These are phyloP conservation scores for Pseudomyrmex cubaensis DNA, from an alignment of 1,140 invertebrate genomes.

Conservation along the genomic window DNA sequence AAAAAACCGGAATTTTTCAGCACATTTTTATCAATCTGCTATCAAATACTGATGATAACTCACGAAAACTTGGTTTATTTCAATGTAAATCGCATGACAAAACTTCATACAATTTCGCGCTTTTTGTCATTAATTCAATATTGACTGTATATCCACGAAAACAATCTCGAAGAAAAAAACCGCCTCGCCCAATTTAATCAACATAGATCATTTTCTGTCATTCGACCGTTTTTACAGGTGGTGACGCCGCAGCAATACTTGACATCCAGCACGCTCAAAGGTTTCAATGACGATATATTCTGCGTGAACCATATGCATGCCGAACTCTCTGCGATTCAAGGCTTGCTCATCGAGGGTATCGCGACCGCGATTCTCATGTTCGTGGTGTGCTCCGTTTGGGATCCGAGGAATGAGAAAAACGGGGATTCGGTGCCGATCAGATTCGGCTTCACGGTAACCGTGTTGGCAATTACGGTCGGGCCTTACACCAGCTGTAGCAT, in stretches of 20 bases:
- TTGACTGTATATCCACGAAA: no score
- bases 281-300: constrained; percentile 77
- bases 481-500: constrained; percentile 91
- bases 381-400: constrained; percentile 89
- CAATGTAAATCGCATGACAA: no score
- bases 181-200: neutral
- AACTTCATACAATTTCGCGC: no score
- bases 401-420: constrained; percentile 84
- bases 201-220: neutral
- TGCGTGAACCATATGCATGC: constrained; percentile 87
- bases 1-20: no score
- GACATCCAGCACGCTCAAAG: neutral
- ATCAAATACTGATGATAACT: no score
- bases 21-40: no score
- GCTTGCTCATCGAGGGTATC: constrained; percentile 87
- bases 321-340: constrained; percentile 82
- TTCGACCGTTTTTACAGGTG: constrained; percentile 68
- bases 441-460: constrained; percentile 85
- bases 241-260: constrained; percentile 83
- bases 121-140: no score
- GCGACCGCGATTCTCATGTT: constrained; percentile 90
- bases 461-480: constrained; percentile 83
- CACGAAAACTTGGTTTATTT: no score
- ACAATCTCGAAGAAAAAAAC: no score
- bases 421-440: constrained; percentile 85